A percentile compares a stretch with the other conserved stretches of the same genome.
Conservation (phyloP, 2,797 vertebrate genomes). For the Anguilla anguilla region DNA sequence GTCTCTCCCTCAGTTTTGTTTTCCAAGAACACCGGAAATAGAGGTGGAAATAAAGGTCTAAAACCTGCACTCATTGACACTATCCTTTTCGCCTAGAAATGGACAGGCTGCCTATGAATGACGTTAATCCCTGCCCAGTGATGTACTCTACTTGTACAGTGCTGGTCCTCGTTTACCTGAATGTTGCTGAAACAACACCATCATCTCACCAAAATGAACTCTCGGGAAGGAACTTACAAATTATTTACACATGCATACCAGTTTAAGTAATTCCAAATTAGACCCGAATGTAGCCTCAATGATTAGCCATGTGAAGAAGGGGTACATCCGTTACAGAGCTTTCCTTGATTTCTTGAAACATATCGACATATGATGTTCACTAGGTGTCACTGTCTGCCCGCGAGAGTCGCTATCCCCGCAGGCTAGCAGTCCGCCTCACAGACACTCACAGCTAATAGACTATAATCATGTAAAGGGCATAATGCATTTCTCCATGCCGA, state of each 20-base stretch:
- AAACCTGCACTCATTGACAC: background rate
- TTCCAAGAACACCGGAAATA: background rate
- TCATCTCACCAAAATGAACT: background rate
- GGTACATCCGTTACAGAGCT: background rate
- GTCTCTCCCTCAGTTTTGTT: slow-evolving; percentile 23
- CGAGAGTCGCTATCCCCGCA: background rate
- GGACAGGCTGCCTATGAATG: background rate
- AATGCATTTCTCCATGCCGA: slow-evolving; percentile 35
- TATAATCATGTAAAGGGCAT: slow-evolving; percentile 33
- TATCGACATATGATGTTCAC: background rate
- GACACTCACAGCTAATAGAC: slow-evolving; percentile 17
- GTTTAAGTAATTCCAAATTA: background rate
- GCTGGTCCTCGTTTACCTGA: background rate
- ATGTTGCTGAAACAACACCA: background rate
- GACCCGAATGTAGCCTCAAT: background rate
- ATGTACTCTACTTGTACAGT: background rate
- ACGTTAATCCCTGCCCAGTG: background rate
- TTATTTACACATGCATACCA: background rate
- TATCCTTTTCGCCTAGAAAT: background rate
- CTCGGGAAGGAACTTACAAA: background rate
- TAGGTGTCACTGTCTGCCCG: slow-evolving; percentile 17
- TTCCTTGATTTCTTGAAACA: background rate
- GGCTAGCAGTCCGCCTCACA: slow-evolving; percentile 6
- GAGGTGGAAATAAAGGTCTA: background rate
- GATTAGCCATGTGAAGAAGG: background rate